These are phyloP conservation scores for Stichodactyla mertensii DNA, from an alignment of 64 coral and sea anemone species.

Conservation along the genomic window DNA sequence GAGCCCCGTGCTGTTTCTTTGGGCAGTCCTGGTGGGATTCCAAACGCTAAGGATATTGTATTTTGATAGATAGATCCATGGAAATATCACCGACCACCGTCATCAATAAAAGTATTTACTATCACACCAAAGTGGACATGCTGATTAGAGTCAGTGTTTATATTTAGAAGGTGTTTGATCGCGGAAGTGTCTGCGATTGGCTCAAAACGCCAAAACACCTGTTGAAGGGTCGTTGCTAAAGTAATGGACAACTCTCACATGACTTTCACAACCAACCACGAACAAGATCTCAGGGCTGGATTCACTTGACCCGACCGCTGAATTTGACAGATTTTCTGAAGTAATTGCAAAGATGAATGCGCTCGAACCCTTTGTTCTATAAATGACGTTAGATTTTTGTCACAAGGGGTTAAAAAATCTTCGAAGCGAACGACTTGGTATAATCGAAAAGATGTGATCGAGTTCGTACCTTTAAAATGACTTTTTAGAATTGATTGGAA, in stretches of 20 bases:
- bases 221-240: neutral
- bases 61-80: neutral
- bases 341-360: neutral
- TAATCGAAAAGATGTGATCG: neutral
- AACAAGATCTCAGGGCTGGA: neutral
- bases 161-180: neutral
- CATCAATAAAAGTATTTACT: conserved; percentile 13
- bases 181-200: neutral
- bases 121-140: neutral
- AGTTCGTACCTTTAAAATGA: neutral
- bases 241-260: neutral
- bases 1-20: too few species aligned
- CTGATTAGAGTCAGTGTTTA: conserved; percentile 12
- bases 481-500: neutral
- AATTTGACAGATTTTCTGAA: neutral
- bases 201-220: neutral
- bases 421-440: neutral
- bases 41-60: too few species aligned
- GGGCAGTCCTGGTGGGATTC: too few species aligned
- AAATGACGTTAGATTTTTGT: neutral
- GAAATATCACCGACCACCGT: neutral
- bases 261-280: conserved; percentile 3
- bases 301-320: neutral
- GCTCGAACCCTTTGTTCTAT: neutral
- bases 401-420: neutral